phyloP scores from a whole-genome alignment of 1,140 invertebrate species.

The Drosophila ohnishii region DNA sequence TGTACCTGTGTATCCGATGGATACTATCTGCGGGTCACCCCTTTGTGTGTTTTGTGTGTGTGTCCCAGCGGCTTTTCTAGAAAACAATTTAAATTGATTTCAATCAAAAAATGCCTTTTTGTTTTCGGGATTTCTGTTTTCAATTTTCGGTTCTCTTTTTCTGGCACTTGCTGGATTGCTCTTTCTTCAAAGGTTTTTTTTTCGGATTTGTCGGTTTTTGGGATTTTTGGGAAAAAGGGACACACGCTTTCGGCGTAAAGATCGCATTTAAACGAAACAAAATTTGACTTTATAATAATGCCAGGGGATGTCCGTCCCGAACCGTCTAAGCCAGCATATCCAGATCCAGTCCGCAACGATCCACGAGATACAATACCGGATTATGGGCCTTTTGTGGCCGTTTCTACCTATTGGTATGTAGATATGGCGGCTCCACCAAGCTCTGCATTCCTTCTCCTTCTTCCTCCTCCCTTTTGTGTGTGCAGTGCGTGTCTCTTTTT shows the following conservation, averaged over 20 bases:
- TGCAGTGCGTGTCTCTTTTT: conserved; percentile 60
- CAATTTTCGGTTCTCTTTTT: conserved; percentile 41
- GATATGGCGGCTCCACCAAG: conserved; percentile 73
- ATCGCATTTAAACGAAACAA: conserved; percentile 81
- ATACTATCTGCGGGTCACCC: conserved; percentile 45
- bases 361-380: conserved; percentile 79
- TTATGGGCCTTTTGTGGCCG: conserved; percentile 66
- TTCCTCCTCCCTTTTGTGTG: conserved; percentile 55
- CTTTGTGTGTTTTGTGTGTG: conserved; percentile 5
- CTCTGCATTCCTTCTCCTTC: conserved; percentile 64
- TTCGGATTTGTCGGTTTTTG: conserved; percentile 34
- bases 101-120: conserved; percentile 78
- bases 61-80: conserved; percentile 69
- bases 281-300: conserved; percentile 82
- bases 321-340: conserved; percentile 64
- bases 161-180: conserved; percentile 65
- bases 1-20: conserved; percentile 60
- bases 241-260: conserved; percentile 81
- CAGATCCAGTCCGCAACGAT: conserved; percentile 59
- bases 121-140: conserved; percentile 69
- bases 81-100: conserved; percentile 82
- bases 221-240: conserved; percentile 68
- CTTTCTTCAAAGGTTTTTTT: conserved; percentile 42
- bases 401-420: conserved; percentile 69
- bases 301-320: conserved; percentile 53